These are phyloP conservation scores for Smutsia gigantea DNA, from an alignment of 2,797 vertebrate genomes.

Conservation along the genomic window DNA sequence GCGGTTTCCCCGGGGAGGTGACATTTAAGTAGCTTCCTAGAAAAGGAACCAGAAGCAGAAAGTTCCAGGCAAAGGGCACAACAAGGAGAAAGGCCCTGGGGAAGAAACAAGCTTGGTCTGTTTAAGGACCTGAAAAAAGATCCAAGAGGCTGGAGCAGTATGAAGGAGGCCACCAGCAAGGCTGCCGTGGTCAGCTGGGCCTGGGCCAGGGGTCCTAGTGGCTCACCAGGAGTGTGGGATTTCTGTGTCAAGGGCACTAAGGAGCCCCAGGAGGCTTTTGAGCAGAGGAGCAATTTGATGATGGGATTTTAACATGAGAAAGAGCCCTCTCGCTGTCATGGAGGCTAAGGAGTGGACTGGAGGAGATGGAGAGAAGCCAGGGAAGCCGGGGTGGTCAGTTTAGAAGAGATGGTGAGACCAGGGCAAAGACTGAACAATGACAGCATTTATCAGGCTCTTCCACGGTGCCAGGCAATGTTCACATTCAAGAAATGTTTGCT, in stretches of 20 bases:
- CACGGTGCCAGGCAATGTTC: neutral
- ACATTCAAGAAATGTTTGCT: neutral
- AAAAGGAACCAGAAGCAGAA: neutral
- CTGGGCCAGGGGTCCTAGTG: accelerated
- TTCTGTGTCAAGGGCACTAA: neutral
- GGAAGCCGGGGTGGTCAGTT: neutral
- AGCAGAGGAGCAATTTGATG: neutral
- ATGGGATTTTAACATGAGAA: neutral
- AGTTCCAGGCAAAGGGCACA: neutral
- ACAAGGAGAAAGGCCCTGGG: neutral
- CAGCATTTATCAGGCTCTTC: neutral
- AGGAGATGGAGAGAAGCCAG: neutral
- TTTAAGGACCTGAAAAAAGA: neutral
- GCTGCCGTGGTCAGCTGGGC: neutral
- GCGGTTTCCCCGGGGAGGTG: neutral
- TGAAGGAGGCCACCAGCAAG: neutral
- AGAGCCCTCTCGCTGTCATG: neutral
- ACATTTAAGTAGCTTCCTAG: neutral
- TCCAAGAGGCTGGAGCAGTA: accelerated
- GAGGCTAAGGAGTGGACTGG: neutral
- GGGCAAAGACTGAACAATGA: accelerated
- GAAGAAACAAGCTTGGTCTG: neutral
- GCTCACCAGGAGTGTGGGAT: accelerated
- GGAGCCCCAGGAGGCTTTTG: neutral
- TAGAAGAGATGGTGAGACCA: neutral